A percentile compares a stretch with the other conserved stretches of the same genome.
Conservation (phyloP, 2,888 invertebrate genomes). For the Nemotelus pantherinus region DNA sequence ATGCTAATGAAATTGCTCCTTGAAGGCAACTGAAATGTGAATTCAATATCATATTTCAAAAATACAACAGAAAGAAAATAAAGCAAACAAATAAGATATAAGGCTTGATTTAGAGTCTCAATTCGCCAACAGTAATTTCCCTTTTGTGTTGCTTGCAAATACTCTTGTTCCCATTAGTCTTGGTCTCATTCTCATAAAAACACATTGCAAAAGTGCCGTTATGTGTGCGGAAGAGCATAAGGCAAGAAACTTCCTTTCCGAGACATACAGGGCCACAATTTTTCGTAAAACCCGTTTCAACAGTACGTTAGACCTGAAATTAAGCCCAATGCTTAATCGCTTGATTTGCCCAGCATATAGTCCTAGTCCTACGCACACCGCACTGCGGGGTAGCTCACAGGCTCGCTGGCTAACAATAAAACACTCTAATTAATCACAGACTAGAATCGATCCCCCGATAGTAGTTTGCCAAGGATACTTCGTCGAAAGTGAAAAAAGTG, state of each 20-base stretch:
- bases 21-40: background rate
- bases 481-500: slow-evolving; percentile 7
- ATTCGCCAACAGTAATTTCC: background rate
- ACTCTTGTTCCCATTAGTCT: background rate
- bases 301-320: background rate
- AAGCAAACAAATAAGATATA: background rate
- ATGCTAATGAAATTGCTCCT: no score
- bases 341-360: background rate
- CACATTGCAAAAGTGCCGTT: background rate
- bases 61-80: background rate
- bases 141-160: background rate
- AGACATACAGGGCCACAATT: background rate
- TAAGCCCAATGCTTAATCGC: slow-evolving; percentile 19
- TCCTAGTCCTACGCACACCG: slow-evolving; percentile 6
- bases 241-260: background rate
- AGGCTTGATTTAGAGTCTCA: background rate
- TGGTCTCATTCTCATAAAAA: background rate
- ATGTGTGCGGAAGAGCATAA: background rate
- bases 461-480: slow-evolving; percentile 20
- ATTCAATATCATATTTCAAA: background rate
- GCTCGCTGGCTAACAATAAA: slow-evolving; percentile 1
- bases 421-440: slow-evolving; percentile 29
- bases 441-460: slow-evolving; percentile 19
- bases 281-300: background rate
- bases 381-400: slow-evolving; percentile 15